phyloP scores from a whole-genome alignment of 2,797 vertebrate genomes.

The Psittacula echo region DNA sequence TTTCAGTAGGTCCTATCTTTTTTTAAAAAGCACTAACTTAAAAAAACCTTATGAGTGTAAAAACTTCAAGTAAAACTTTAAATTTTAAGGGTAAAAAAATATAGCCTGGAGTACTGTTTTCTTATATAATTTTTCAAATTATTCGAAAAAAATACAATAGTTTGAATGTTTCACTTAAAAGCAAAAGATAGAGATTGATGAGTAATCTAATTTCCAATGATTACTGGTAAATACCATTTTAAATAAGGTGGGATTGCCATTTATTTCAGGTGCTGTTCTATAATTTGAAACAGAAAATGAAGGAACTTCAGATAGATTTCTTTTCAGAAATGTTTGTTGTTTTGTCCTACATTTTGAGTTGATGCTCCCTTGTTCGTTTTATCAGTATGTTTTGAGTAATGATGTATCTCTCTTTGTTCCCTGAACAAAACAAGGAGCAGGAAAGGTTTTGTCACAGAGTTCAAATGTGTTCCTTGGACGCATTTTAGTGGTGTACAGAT shows the following conservation, averaged over 20 bases:
- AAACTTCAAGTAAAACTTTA: not conserved
- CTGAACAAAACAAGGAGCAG: not conserved
- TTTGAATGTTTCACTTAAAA: not conserved
- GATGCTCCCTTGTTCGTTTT: not conserved
- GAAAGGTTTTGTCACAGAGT: not conserved
- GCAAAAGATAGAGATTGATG: not conserved
- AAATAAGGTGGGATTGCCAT: not conserved
- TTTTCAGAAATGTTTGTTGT: not conserved
- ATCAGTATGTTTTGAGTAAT: not conserved
- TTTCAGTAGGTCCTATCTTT: not conserved
- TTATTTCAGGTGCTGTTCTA: not conserved
- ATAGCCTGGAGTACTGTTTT: not conserved
- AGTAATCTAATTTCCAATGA: not conserved
- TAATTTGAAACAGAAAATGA: not conserved
- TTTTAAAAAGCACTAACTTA: not conserved
- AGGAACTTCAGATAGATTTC: not conserved
- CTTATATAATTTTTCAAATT: not conserved
- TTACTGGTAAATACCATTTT: not conserved
- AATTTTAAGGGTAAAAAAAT: not conserved
- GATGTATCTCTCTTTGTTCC: not conserved
- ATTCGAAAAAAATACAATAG: not conserved
- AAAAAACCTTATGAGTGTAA: not conserved
- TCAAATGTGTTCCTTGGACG: not conserved
- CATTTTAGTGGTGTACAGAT: not conserved
- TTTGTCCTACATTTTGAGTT: not conserved